A percentile compares a stretch with the other conserved stretches of the same genome.
Evolutionary conservation across 2,797 vertebrate species (phyloP).

Genomic region (Acrossocheilus fasciatus): DNA sequence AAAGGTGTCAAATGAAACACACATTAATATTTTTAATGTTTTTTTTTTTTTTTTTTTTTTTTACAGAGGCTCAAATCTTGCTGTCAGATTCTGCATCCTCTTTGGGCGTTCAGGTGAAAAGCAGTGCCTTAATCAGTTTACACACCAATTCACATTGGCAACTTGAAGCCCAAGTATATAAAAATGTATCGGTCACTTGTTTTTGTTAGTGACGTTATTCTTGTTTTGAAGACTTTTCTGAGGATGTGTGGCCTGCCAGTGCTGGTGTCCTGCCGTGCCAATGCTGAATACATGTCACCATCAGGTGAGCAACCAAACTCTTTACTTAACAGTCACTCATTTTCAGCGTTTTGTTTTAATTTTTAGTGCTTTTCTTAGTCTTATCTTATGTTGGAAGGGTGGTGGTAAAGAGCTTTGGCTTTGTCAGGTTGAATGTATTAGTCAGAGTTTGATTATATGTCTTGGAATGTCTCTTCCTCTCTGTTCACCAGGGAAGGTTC

Average conservation of each 20-base stretch:
- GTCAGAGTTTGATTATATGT: background rate
- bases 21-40: background rate
- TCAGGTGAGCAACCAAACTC: slow-evolving; percentile 84
- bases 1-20: background rate
- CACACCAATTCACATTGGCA: background rate
- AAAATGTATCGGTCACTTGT: background rate
- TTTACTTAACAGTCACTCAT: background rate
- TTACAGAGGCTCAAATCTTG: slow-evolving; percentile 93
- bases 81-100: slow-evolving; percentile 97
- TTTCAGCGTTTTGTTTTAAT: background rate
- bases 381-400: background rate
- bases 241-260: slow-evolving; percentile 94
- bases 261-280: slow-evolving; percentile 88
- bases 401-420: background rate
- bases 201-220: background rate
- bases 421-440: background rate
- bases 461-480: background rate
- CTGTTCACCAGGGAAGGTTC: slow-evolving; percentile 87
- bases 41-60: slow-evolving; percentile 62
- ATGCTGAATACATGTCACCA: slow-evolving; percentile 97
- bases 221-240: slow-evolving; percentile 86
- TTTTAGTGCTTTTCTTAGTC: background rate
- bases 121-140: background rate
- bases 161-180: background rate
- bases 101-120: slow-evolving; percentile 94